phyloP scores from a whole-genome alignment of 2,113 vertebrate genomes.

The Leptocoma aspasia region DNA sequence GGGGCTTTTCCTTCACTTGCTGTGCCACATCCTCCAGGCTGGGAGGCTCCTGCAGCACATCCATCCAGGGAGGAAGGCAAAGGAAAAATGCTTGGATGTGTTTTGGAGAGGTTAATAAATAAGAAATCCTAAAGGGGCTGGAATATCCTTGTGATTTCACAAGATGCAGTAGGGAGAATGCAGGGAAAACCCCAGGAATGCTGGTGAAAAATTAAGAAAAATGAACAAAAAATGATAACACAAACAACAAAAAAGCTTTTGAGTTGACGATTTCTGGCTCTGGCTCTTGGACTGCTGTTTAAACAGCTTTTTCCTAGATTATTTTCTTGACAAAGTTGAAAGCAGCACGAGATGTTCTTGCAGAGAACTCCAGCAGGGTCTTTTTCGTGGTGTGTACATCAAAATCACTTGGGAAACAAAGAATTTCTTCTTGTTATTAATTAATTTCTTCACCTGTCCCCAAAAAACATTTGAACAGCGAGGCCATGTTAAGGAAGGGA shows the following conservation, averaged over 20 bases:
- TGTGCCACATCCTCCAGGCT: background rate
- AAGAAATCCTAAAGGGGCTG: background rate
- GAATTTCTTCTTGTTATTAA: background rate
- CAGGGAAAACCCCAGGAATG: background rate
- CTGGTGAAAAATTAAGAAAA: background rate
- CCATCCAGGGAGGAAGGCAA: background rate
- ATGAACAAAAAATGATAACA: background rate
- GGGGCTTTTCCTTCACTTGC: background rate
- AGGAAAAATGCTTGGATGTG: background rate
- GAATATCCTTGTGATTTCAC: background rate
- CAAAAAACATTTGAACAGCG: rapidly evolving
- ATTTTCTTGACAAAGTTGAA: background rate
- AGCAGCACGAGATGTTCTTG: background rate
- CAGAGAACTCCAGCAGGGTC: background rate
- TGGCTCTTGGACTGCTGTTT: background rate
- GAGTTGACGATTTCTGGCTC: background rate
- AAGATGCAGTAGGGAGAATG: background rate
- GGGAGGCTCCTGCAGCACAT: background rate
- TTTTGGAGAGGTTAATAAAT: background rate
- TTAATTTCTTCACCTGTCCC: background rate
- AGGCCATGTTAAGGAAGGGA: background rate
- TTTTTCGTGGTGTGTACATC: background rate
- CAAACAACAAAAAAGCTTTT: background rate
- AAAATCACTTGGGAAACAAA: background rate
- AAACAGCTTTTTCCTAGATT: background rate